phyloP scores from a whole-genome alignment of 2,888 invertebrate species.

The Seira musarum region DNA sequence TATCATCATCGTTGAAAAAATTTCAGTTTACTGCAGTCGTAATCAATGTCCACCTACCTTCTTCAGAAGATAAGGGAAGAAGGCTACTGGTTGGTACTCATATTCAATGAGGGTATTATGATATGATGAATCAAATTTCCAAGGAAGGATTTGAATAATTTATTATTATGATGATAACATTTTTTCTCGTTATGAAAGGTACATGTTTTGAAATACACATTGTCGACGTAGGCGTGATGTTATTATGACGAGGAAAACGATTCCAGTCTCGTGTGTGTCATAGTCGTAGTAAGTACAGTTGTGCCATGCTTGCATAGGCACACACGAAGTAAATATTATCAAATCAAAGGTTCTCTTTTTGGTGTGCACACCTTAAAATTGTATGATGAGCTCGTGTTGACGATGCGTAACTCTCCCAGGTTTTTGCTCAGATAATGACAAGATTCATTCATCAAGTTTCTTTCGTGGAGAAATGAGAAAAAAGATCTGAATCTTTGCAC shows the following conservation, averaged over 20 bases:
- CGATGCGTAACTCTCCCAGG: constrained; percentile 8
- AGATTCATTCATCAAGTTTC: constrained; percentile 42
- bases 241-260: not conserved
- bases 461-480: not conserved
- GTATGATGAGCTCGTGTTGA: not conserved
- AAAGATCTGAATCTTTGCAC: constrained; percentile 31
- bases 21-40: not conserved
- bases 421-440: constrained; percentile 22
- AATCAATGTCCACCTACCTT: constrained; percentile 50
- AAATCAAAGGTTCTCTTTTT: constrained; percentile 13
- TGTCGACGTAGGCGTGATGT: no score
- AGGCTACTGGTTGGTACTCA: constrained; percentile 1
- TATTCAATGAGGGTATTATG: no score
- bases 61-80: constrained; percentile 10
- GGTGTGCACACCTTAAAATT: constrained; percentile 1
- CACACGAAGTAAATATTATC: not conserved
- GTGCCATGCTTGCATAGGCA: constrained; percentile 9
- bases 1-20: constrained; percentile 40
- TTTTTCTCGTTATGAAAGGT: constrained; percentile 10
- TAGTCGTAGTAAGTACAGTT: constrained; percentile 31
- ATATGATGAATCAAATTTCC: no score
- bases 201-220: not conserved
- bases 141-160: constrained; percentile 1
- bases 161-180: constrained; percentile 1
- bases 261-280: not conserved